Evolutionary conservation across 2,888 invertebrate species (phyloP).

Genomic region (Glyphotaelius pellucidus): DNA sequence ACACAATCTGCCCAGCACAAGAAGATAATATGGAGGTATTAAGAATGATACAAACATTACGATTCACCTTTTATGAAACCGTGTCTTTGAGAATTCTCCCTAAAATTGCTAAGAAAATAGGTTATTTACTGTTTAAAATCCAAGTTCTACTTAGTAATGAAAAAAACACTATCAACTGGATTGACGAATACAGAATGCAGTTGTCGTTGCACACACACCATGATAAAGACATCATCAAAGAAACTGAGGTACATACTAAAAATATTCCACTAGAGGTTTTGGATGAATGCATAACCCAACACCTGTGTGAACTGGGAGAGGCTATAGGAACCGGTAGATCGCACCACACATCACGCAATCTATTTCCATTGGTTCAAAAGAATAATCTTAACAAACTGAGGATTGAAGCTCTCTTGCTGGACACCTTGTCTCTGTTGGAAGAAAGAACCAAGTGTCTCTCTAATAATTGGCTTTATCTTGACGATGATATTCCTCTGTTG

Average conservation of each 20-base stretch:
- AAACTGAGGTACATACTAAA: too few relatives aligned
- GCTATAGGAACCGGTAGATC: neutral
- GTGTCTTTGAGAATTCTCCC: neutral
- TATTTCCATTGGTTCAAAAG: neutral
- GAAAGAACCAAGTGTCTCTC: neutral
- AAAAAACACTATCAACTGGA: neutral
- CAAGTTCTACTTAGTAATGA: neutral
- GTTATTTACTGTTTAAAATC: neutral
- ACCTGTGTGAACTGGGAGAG: neutral
- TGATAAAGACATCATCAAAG: too few relatives aligned
- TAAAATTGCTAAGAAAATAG: neutral
- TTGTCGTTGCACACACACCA: neutral
- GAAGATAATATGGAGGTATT: neutral
- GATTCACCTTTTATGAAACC: neutral
- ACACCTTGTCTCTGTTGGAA: neutral
- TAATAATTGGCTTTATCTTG: neutral
- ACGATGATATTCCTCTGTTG: constrained; percentile 19
- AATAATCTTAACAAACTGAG: neutral
- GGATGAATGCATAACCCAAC: neutral
- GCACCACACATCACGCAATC: neutral
- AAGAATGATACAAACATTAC: neutral
- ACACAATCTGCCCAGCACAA: neutral
- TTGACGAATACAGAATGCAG: constrained; percentile 10
- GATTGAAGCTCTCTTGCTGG: neutral
- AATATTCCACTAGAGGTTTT: neutral